Evolutionary conservation across 1,140 invertebrate genomes (phyloP), one percentile per base, ranked within the genome.

Genomic region (Agraylea sexmaculata): DNA sequence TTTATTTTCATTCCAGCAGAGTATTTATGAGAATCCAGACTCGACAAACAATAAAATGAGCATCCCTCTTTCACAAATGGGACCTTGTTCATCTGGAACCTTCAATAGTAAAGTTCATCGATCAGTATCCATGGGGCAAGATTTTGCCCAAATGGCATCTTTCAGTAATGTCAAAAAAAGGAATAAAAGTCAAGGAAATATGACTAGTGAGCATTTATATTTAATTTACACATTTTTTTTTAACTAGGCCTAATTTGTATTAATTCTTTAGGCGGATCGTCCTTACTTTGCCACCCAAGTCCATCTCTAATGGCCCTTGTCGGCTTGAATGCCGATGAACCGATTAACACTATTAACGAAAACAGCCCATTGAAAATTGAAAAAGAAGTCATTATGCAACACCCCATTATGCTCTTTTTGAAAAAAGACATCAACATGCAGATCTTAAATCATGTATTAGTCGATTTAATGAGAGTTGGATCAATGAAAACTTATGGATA

Each of bases 241-340:
- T 41, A 8, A 22, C 39, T 15, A 34, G 17, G 29, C 33, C 3
- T 17, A 22, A 27, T 34, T 17, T n/a, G n/a, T n/a, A n/a, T n/a
- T n/a, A n/a, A 3, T 27, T 16, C 37, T 42, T 17, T 13, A 51
- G 71, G 68, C 21, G 83, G 82, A 10, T 80, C 81, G 32, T 86
- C 85, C 0, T 63, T 90, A 1, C 61, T 91, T 2, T 84, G 83
- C 40, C 79, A 88, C 55, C 87, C 87, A 6, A 91, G 87, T 16
- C 70, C 78, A 4, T 79, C 80, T 2, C 68, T 91, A 29, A 77
- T 80, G 45, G 75, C 75, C 51, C 54, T 86, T 21, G 75, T 83
- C 0, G 56, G 57, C 10, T 52, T 56, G 1, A 54, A 55, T 11
- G 51, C 46, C 44, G 37, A 46, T 0, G 20, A 29, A 30, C 53